phyloP scores from a whole-genome alignment of 2,888 invertebrate genomes.

The Nemapogon koenigi region DNA sequence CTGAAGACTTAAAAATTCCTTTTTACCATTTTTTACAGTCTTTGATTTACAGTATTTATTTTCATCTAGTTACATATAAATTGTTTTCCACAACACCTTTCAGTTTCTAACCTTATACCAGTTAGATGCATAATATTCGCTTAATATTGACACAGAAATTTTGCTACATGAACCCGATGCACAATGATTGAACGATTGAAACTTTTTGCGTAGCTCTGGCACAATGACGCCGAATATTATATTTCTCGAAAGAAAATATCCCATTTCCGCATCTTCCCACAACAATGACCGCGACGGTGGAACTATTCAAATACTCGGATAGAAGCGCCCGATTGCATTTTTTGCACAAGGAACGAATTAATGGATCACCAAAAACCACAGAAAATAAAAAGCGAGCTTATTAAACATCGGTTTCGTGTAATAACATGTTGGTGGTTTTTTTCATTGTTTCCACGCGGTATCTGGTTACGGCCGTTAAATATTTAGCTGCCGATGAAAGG shows the following conservation, averaged over 20 bases:
- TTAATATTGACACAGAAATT: too few relatives aligned
- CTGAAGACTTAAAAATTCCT: too few relatives aligned
- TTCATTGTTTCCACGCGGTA: conserved; percentile 61
- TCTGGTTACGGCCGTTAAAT: conserved; percentile 64
- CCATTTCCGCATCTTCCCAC: conserved; percentile 64
- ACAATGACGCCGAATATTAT: conserved; percentile 57
- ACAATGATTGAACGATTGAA: conserved; percentile 21
- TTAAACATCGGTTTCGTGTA: conserved; percentile 64
- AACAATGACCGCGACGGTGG: conserved; percentile 53
- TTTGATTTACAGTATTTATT: too few relatives aligned
- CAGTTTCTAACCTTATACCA: too few relatives aligned
- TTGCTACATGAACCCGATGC: not conserved
- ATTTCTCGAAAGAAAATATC: conserved; percentile 65
- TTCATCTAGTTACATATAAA: too few relatives aligned
- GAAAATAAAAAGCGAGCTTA: conserved; percentile 57
- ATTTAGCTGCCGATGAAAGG: conserved; percentile 61
- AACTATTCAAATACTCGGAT: conserved; percentile 57
- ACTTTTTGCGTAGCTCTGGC: conserved; percentile 46
- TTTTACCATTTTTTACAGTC: too few relatives aligned
- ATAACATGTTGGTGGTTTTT: conserved; percentile 60
- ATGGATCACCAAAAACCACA: conserved; percentile 61
- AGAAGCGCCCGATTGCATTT: conserved; percentile 21
- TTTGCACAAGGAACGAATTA: conserved; percentile 54
- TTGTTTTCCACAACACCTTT: too few relatives aligned
- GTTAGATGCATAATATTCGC: too few relatives aligned